Evolutionary conservation across 2,797 vertebrate species (phyloP), one percentile per base, ranked within the genome.

Genomic region (Sylvilagus floridanus): DNA sequence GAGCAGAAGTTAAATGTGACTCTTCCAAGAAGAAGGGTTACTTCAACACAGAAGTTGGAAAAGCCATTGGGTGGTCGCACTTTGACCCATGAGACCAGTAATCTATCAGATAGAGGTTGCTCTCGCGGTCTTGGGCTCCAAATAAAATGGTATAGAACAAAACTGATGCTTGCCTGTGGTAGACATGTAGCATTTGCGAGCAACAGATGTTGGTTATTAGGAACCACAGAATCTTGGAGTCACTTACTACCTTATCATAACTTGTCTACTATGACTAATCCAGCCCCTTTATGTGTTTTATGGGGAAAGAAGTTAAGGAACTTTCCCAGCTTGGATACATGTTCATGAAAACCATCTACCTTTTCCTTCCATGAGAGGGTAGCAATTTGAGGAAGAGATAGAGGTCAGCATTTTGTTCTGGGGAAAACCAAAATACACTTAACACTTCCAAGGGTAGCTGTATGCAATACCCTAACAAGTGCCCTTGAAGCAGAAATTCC

Each of bases 101-200:
- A 1, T 69, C 5, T 66, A 89, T 90, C 37, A 62, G 28, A 35
- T 19, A 30, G 24, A 16, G 9, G 1, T 21, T 75, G 17, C 63
- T 72, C 63, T 71, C 6, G 76, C n/a, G 66, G 30, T 24, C 19
- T 78, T 66, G n/a, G 84, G 50, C 35, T 78, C n/a, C 69, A 85
- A 83, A 86, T 42, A 86, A 72, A 95, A 91, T 52, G n/a, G 47
- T 35, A 28, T 8, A 42, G 71, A 16, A 30, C 50, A 82, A 77
- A 65, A 14, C 17, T 52, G 19, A 42, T 7, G 6, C 5, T 24
- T 71, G 17, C 19, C 35, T 12, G 19, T 57, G 78, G 72, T 37
- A 37, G 30, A 37, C 26, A 72, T 0, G 4, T 62, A 85, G 22
- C 28, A 21, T 37, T 19, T 91, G 19, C 26, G 69, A 78, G 79